Percentiles rank a stretch among this genome's conserved stretches.
phyloP scores from a whole-genome alignment of 2,797 vertebrate genomes.

The Parauchenoglanis punctatus region DNA sequence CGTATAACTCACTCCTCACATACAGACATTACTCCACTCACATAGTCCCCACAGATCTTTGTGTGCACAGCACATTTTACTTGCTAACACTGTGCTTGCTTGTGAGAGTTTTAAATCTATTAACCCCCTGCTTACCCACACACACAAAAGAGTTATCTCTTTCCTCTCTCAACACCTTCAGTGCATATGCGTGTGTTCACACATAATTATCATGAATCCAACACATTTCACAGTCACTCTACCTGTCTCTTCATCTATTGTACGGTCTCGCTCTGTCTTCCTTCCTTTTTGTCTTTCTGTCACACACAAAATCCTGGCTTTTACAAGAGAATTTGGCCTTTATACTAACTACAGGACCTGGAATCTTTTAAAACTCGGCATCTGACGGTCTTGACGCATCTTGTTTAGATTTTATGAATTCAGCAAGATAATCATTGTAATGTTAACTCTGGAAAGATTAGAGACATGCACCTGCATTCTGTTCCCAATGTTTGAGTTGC shows the following conservation, averaged over 20 bases:
- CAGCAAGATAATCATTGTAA: conserved; percentile 68
- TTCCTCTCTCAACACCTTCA: neutral
- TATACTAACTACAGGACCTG: neutral
- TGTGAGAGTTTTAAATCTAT: conserved; percentile 21
- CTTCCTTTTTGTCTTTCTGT: neutral
- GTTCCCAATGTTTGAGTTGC: conserved; percentile 58
- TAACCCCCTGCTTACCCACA: conserved; percentile 27
- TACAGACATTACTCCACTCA: conserved; percentile 28
- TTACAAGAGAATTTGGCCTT: neutral
- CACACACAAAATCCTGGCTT: neutral
- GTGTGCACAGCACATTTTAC: conserved; percentile 16
- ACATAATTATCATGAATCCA: conserved; percentile 44
- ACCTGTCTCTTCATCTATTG: conserved; percentile 3
- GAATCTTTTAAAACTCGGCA: neutral
- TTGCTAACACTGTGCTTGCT: conserved; percentile 23
- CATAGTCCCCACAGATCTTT: conserved; percentile 1
- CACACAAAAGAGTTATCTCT: neutral
- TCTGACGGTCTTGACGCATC: neutral
- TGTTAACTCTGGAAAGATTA: conserved; percentile 61
- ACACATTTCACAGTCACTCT: conserved; percentile 8
- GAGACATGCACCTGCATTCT: conserved; percentile 51
- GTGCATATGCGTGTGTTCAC: conserved; percentile 4
- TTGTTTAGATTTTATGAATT: conserved; percentile 6
- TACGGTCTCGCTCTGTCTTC: neutral
- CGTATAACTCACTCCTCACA: conserved; percentile 28